Percentiles rank a stretch among this genome's conserved stretches.
These are phyloP conservation scores for Poecilia picta DNA, from an alignment of 2,797 vertebrate species.

Conservation along the genomic window DNA sequence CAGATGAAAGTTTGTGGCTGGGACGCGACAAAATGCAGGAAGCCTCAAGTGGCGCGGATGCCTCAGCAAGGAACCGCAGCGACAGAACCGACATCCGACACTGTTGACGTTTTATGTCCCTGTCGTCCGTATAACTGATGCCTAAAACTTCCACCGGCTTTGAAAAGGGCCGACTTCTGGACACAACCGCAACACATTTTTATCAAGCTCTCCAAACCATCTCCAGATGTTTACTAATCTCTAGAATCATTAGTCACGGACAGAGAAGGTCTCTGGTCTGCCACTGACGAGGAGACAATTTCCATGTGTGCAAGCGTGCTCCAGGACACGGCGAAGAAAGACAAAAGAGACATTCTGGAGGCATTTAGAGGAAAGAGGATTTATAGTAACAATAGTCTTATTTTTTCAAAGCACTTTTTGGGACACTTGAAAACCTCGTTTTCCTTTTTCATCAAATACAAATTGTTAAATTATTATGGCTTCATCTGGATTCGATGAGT, in stretches of 20 bases:
- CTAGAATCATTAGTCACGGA: slow-evolving; percentile 62
- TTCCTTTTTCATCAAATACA: no score
- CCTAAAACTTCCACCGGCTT: slow-evolving; percentile 31
- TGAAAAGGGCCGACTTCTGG: slow-evolving; percentile 49
- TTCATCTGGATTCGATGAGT: no score
- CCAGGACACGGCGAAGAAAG: slow-evolving; percentile 40
- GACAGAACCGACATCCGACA: slow-evolving; percentile 14
- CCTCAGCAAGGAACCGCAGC: not conserved
- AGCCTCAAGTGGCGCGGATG: not conserved
- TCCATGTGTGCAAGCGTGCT: slow-evolving; percentile 58
- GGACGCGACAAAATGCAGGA: not conserved
- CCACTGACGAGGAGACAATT: slow-evolving; percentile 58
- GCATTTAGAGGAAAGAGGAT: not conserved
- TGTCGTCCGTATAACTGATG: slow-evolving; percentile 8
- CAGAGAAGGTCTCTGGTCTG: slow-evolving; percentile 42
- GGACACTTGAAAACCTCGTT: not conserved
- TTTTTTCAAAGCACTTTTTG: not conserved
- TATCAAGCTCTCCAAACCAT: slow-evolving; percentile 61
- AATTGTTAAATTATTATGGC: no score
- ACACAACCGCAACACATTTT: slow-evolving; percentile 63
- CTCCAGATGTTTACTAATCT: slow-evolving; percentile 77
- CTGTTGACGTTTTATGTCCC: slow-evolving; percentile 16
- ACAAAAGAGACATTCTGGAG: not conserved
- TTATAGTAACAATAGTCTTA: not conserved
- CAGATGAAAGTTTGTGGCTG: not conserved